Evolutionary conservation across 1,140 invertebrate species (phyloP).

Genomic region (Lepidurus apus): DNA sequence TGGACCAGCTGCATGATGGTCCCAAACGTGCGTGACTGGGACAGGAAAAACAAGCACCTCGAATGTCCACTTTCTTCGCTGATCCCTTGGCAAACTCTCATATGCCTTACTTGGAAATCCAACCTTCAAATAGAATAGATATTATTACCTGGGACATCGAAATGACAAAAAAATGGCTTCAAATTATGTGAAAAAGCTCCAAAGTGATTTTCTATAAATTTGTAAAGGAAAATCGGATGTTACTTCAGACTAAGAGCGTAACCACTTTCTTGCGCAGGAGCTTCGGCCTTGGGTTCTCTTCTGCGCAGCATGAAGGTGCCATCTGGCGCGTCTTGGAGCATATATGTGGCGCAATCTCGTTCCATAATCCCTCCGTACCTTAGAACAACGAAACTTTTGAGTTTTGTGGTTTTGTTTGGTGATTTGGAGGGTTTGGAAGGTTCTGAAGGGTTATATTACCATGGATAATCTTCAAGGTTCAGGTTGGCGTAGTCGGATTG

Average conservation of each 20-base stretch:
- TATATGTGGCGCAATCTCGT: constrained; percentile 67
- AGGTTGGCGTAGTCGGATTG: constrained; percentile 40
- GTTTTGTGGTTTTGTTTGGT: not conserved
- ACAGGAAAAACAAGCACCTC: constrained; percentile 66
- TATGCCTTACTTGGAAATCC: constrained; percentile 80
- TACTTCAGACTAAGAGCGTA: constrained; percentile 88
- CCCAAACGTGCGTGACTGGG: constrained; percentile 82
- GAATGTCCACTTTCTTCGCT: constrained; percentile 54
- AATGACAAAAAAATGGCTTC: too few relatives aligned
- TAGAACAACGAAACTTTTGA: not conserved
- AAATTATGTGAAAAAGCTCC: not conserved
- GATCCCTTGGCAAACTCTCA: constrained; percentile 62
- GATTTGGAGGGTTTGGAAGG: not conserved
- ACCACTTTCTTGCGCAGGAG: constrained; percentile 53
- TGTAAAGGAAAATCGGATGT: constrained; percentile 33
- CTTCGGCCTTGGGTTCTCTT: constrained; percentile 52
- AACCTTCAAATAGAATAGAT: constrained; percentile 53
- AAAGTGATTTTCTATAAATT: not conserved
- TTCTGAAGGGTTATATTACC: constrained; percentile 41
- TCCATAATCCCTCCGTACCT: constrained; percentile 84
- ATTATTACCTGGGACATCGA: too few relatives aligned
- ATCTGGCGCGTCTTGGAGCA: constrained; percentile 69
- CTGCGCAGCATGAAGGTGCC: constrained; percentile 85
- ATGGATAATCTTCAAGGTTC: constrained; percentile 43
- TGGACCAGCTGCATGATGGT: constrained; percentile 80